Percentiles rank a stretch among this genome's conserved stretches.
Evolutionary conservation across 1,140 invertebrate genomes (phyloP).

Genomic region (Drosophila oshimai): DNA sequence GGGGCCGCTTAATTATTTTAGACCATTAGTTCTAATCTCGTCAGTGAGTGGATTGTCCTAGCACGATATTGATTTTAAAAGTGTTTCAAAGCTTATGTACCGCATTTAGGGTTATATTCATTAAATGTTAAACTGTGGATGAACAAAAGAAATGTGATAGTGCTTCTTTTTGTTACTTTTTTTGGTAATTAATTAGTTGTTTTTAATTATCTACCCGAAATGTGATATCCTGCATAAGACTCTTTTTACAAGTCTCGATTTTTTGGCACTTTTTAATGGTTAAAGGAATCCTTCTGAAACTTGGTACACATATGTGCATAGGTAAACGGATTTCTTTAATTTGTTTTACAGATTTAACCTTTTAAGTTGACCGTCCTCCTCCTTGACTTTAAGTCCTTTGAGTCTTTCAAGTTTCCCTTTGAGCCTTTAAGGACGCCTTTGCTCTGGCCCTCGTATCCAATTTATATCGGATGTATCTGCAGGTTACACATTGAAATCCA

Average conservation of each 20-base stretch:
- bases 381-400: slow-evolving; percentile 4
- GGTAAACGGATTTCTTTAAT: too few relatives aligned
- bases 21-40: slow-evolving; percentile 64
- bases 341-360: neutral
- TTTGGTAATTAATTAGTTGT: too few relatives aligned
- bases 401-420: slow-evolving; percentile 9
- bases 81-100: neutral
- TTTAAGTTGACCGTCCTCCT: neutral
- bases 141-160: too few relatives aligned
- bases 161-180: too few relatives aligned
- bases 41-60: slow-evolving; percentile 37
- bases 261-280: too few relatives aligned
- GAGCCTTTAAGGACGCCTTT: neutral
- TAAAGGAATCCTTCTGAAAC: too few relatives aligned
- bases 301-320: too few relatives aligned
- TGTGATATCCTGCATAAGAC: too few relatives aligned
- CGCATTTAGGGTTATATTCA: neutral
- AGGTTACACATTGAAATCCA: slow-evolving; percentile 65
- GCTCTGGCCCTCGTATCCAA: slow-evolving; percentile 11
- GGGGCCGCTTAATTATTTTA: slow-evolving; percentile 71
- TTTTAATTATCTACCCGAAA: too few relatives aligned
- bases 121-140: neutral
- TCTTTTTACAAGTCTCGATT: too few relatives aligned
- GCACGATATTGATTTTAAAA: slow-evolving; percentile 44
- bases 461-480: slow-evolving; percentile 32